Evolutionary conservation across 2,888 invertebrate species (phyloP).

Genomic region (Andrena haemorrhoa): DNA sequence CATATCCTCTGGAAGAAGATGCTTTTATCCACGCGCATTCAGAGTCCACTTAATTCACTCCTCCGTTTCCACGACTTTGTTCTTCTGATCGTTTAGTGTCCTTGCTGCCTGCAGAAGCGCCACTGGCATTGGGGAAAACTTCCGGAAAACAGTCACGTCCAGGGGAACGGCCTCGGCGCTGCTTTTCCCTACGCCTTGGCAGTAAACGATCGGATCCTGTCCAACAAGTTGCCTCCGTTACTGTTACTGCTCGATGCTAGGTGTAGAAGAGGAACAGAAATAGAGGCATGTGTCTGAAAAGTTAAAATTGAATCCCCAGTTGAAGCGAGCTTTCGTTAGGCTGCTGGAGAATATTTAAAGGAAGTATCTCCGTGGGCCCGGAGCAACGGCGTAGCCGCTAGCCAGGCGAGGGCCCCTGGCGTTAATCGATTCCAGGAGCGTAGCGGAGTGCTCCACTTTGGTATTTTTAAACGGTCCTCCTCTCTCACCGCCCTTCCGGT

Average conservation of each 20-base stretch:
- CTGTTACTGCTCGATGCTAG: neutral
- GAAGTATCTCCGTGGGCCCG: neutral
- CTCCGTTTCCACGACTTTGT: conserved; percentile 20
- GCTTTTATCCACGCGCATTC: neutral
- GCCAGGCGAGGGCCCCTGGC: conserved; percentile 3
- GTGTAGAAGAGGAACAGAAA: neutral
- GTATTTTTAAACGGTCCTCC: conserved; percentile 78
- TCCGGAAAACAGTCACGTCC: conserved; percentile 66
- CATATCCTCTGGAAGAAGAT: neutral
- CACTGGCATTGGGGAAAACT: conserved; percentile 64
- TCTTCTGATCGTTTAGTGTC: conserved; percentile 18
- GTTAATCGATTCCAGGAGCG: conserved; percentile 63
- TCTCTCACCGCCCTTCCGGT: conserved; percentile 56
- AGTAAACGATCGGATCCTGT: conserved; percentile 59
- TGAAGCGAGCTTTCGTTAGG: neutral
- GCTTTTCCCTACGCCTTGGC: conserved; percentile 29
- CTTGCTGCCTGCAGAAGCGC: conserved; percentile 41
- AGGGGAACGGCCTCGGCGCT: conserved; percentile 51
- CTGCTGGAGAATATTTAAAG: neutral
- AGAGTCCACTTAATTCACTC: conserved; percentile 12
- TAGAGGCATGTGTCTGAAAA: neutral
- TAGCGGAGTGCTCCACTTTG: conserved; percentile 78
- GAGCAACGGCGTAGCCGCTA: conserved; percentile 25
- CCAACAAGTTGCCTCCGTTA: neutral
- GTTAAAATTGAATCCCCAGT: neutral